Evolutionary conservation across 2,797 vertebrate genomes (phyloP).

Genomic region (Phrynocephalus forsythii): DNA sequence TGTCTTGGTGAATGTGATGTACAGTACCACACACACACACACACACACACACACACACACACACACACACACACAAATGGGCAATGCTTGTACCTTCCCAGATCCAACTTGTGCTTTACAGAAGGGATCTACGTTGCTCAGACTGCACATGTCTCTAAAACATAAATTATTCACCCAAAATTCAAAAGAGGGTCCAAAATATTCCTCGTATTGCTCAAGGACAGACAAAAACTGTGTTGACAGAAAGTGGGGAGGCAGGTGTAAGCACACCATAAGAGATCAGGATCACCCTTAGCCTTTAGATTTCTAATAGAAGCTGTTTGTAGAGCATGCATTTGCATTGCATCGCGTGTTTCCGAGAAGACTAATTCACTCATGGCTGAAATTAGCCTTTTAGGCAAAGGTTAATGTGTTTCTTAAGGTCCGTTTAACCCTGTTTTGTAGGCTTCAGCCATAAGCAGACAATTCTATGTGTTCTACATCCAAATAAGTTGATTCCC

Average conservation of each 20-base stretch:
- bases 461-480: not conserved
- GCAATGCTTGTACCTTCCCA: not conserved
- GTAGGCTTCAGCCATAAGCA: not conserved
- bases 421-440: not conserved
- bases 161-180: no score
- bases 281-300: not conserved
- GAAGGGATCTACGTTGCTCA: not conserved
- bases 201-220: not conserved
- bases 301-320: not conserved
- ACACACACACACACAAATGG: not conserved
- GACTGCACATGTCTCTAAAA: not conserved
- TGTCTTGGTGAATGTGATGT: not conserved
- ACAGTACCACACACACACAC: not conserved
- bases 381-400: not conserved
- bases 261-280: not conserved
- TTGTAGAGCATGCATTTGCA: not conserved
- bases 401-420: not conserved
- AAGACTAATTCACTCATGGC: not conserved
- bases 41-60: not conserved
- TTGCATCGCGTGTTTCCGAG: not conserved
- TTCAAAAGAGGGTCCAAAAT: no score
- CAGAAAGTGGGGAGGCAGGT: not conserved
- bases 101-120: not conserved
- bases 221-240: not conserved
- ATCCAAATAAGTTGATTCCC: not conserved